Evolutionary conservation across 2,797 vertebrate species (phyloP), one percentile per base, ranked within the genome.

Genomic region (Esox masquinongy): DNA sequence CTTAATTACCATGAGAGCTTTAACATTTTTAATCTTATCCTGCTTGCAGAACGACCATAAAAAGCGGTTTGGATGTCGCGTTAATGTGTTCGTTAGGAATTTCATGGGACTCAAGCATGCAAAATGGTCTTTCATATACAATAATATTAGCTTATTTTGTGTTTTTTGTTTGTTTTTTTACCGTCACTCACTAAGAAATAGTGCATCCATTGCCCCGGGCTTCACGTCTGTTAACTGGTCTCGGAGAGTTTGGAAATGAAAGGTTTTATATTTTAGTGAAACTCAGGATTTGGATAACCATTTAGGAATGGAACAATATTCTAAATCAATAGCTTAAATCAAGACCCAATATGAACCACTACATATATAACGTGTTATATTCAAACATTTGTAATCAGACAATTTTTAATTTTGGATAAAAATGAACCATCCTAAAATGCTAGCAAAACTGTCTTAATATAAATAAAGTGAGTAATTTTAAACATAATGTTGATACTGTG

Each of bases 381-480:
- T 47, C 43, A 47, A 14, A 47, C 43, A 5, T 47, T 47, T 11
- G 43, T 47, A 11, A 59, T 19, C 16, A 56, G 14, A 6, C 17
- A n/a, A 19, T 59, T 59, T 24, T 59, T 5, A 7, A 39, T 49
- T 43, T 70, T 50, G 68, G 9, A 49, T 50, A 70, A 70, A 69
- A n/a, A 69, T 69, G 36, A 66, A 43, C 56, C 17, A 29, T 11
- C 47, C 15, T 70, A n/a, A 49, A 70, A 56, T 50, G 29, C 69
- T 70, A 51, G 24, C 24, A 26, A 24, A 53, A 31, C 17, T 2
- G 49, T 71, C 29, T 50, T 67, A n/a, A n/a, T n/a, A n/a, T n/a
- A 53, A 71, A 53, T 71, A 71, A 71, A 56, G 29, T 56, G 31
- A 50, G 9, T 49, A 2, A 70, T 70, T 61, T 69, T 70, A 50